phyloP scores from a whole-genome alignment of 2,888 invertebrate species.

The Matsumyia berberina region DNA sequence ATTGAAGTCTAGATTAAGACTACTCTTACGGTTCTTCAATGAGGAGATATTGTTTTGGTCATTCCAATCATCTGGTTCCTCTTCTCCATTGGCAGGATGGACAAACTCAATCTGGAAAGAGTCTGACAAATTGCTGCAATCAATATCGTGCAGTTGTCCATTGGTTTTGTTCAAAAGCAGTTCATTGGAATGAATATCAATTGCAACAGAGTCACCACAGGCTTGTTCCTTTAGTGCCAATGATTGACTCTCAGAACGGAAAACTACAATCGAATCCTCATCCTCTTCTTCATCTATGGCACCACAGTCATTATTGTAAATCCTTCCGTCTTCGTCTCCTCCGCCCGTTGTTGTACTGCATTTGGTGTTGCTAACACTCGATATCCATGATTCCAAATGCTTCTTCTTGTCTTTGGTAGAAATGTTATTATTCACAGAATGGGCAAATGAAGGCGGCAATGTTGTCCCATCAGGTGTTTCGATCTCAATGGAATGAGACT shows the following conservation, averaged over 20 bases:
- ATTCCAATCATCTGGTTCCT: slow-evolving; percentile 4
- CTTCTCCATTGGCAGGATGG: slow-evolving; percentile 78
- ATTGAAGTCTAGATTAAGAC: slow-evolving; percentile 48
- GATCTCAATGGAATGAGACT: slow-evolving; percentile 83
- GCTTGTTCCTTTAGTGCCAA: slow-evolving; percentile 77
- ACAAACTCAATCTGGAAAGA: slow-evolving; percentile 84
- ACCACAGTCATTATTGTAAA: slow-evolving; percentile 76
- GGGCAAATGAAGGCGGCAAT: slow-evolving; percentile 77
- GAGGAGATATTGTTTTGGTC: slow-evolving; percentile 40
- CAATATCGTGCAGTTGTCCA: slow-evolving; percentile 78
- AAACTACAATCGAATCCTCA: slow-evolving; percentile 82
- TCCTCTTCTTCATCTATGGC: slow-evolving; percentile 79
- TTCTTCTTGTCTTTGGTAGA: slow-evolving; percentile 56
- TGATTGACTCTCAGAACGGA: slow-evolving; percentile 82
- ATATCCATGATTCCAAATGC: slow-evolving; percentile 73
- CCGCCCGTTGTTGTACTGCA: slow-evolving; percentile 71
- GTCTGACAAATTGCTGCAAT: slow-evolving; percentile 82
- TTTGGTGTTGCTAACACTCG: slow-evolving; percentile 68
- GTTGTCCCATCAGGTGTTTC: slow-evolving; percentile 83
- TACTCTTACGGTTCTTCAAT: slow-evolving; percentile 46
- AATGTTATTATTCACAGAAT: slow-evolving; percentile 8
- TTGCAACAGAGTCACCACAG: slow-evolving; percentile 78
- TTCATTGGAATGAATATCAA: slow-evolving; percentile 81
- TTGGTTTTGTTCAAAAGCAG: slow-evolving; percentile 43
- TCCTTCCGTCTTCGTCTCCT: slow-evolving; percentile 79